These are phyloP conservation scores for Acrobasis consociella DNA, from an alignment of 2,888 invertebrate species.

Conservation along the genomic window DNA sequence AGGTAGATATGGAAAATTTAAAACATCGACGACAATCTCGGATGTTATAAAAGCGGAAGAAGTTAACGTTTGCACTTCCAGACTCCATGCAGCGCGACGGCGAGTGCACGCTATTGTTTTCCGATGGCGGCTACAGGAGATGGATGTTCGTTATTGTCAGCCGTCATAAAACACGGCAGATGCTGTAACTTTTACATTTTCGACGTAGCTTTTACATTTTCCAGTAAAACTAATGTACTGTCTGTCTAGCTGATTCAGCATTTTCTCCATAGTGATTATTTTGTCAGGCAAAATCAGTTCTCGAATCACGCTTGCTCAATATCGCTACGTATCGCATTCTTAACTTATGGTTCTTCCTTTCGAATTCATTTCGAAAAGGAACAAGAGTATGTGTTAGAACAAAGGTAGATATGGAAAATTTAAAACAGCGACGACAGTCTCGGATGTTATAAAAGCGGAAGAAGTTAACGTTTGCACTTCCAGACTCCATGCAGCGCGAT, in stretches of 20 bases:
- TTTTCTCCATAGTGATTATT: too few relatives aligned
- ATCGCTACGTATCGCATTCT: too few relatives aligned
- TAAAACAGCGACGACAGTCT: neutral
- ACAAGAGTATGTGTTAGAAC: too few relatives aligned
- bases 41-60: slow-evolving; percentile 16
- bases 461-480: slow-evolving; percentile 17
- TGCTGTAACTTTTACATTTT: slow-evolving; percentile 23
- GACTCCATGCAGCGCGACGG: slow-evolving; percentile 16
- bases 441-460: slow-evolving; percentile 17
- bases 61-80: slow-evolving; percentile 18
- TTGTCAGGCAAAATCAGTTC: too few relatives aligned
- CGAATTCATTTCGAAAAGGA: too few relatives aligned
- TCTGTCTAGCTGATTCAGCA: too few relatives aligned
- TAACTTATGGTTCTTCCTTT: too few relatives aligned
- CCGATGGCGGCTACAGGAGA: slow-evolving; percentile 59
- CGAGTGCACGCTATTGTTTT: slow-evolving; percentile 66
- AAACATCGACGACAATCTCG: neutral
- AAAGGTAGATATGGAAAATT: neutral
- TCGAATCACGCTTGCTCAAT: too few relatives aligned
- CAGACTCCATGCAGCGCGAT: neutral
- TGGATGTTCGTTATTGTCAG: slow-evolving; percentile 53
- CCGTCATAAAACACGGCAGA: slow-evolving; percentile 21
- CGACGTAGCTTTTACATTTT: neutral
- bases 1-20: neutral
- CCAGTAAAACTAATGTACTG: too few relatives aligned